Evolutionary conservation across 2,113 vertebrate genomes (phyloP).

Genomic region (Apaloderma vittatum): DNA sequence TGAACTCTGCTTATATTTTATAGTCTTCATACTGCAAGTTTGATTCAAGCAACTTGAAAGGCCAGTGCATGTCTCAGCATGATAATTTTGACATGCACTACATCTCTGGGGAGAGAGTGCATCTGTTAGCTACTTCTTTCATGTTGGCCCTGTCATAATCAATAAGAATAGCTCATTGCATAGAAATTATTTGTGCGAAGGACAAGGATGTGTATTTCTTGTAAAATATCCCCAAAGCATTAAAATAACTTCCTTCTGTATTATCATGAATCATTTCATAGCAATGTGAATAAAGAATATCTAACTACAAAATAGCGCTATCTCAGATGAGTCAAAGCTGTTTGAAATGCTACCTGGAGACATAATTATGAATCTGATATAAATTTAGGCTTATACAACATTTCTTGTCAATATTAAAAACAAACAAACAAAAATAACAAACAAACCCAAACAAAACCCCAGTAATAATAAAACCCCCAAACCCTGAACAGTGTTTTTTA

Average conservation of each 20-base stretch:
- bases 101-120: neutral
- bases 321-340: neutral
- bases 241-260: neutral
- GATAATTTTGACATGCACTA: neutral
- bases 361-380: neutral
- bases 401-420: neutral
- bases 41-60: neutral
- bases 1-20: neutral
- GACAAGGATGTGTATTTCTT: neutral
- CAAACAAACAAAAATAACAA: neutral
- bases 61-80: neutral
- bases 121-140: neutral
- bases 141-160: neutral
- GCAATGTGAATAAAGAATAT: neutral
- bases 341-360: neutral
- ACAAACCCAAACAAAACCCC: neutral
- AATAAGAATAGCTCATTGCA: neutral
- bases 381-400: neutral
- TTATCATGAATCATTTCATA: neutral
- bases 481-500: neutral
- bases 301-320: neutral
- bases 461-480: neutral
- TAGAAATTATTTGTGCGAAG: neutral
- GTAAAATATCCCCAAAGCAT: neutral
- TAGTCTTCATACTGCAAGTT: neutral